Evolutionary conservation across 2,797 vertebrate species (phyloP).

Genomic region (Lutjanus campechanus): DNA sequence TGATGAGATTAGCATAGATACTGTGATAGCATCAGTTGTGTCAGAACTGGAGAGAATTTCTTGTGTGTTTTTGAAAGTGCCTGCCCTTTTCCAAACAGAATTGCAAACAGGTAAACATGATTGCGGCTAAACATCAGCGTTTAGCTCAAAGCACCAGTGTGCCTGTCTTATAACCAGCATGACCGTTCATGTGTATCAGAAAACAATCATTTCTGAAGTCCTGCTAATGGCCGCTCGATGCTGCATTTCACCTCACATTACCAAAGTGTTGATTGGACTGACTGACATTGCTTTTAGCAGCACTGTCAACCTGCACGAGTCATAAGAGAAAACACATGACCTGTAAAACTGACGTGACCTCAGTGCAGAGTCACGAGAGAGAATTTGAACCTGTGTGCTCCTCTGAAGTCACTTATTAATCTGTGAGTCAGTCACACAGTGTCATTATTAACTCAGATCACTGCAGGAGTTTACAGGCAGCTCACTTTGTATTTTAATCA

Average conservation of each 20-base stretch:
- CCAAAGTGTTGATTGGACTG: not conserved
- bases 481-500: not conserved
- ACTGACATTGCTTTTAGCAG: not conserved
- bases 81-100: no score
- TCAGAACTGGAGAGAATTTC: no score
- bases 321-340: slow-evolving; percentile 1
- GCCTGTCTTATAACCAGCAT: no score
- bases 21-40: no score
- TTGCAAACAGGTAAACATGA: no score
- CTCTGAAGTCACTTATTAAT: slow-evolving; percentile 70
- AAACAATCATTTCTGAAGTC: no score
- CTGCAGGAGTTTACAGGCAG: not conserved
- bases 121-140: no score
- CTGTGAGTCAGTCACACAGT: not conserved
- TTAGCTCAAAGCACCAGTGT: no score
- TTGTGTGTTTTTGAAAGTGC: no score
- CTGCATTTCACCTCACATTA: not conserved
- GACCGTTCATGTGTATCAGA: not conserved
- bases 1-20: no score
- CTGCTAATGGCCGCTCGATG: not conserved
- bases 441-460: not conserved
- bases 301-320: not conserved
- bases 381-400: slow-evolving; percentile 64
- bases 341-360: slow-evolving; percentile 5
- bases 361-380: slow-evolving; percentile 47